Evolutionary conservation across 2,888 invertebrate genomes (phyloP), one percentile per base, ranked within the genome.

Genomic region (Brachypalpus laphriformis): DNA sequence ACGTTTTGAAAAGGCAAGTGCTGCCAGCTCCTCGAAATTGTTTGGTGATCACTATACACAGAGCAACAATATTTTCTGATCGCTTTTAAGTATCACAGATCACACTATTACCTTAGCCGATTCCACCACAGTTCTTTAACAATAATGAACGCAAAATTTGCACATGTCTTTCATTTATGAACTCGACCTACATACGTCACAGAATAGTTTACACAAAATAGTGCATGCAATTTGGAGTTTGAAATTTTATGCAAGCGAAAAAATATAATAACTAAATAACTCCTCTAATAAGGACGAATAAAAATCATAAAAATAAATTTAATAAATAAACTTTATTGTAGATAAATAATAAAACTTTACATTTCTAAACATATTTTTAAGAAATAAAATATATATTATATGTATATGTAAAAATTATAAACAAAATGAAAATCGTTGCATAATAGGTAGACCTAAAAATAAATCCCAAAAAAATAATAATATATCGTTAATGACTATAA

Each of bases 271-370:
- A n/a, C n/a, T n/a, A n/a, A n/a, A n/a, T n/a, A n/a, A n/a, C 25
- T 34, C 3, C 7, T 34, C 9, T 47, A 28, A 40, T 25, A 22
- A 11, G 47, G 31, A 5, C n/a, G 25, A 2, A 57, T 57, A 8
- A 63, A 74, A 75, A 66, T 45, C 34, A 54, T 28, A 74, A 51
- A 47, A 16, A 22, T 25, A 22, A 54, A 47, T 63, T 49, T 65
- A 40, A 77, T 82, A 82, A 82, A 82, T 78, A 72, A 66, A 74
- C 49, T 80, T 72, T 72, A 80, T 72, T 80, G 51, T 61, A 72
- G 54, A 72, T 80, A 74, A 74, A 74, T 80, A 74, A 80, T 80
- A 68, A 11, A 49, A 20, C 9, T 61, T 65, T 80, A 80, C 57
- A 80, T 68, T 49, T 72, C 71, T 61, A 34, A 63, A 34, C 3